Evolutionary conservation across 2,888 invertebrate genomes (phyloP).

Genomic region (Acholoe squamosa): DNA sequence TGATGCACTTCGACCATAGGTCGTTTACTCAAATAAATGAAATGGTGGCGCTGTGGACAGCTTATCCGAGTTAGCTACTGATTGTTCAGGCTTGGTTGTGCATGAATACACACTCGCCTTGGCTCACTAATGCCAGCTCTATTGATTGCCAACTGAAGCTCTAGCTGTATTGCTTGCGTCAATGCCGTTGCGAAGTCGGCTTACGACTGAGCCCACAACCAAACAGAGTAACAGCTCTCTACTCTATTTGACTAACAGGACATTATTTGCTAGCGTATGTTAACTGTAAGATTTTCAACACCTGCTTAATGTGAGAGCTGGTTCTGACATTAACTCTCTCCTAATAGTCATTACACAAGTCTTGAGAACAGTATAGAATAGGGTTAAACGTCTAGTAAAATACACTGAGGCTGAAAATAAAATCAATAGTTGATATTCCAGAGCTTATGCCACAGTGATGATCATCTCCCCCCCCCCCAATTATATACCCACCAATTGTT

Average conservation of each 20-base stretch:
- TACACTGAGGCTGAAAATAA: neutral
- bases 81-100: slow-evolving; percentile 5
- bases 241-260: slow-evolving; percentile 33
- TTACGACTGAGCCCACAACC: slow-evolving; percentile 15
- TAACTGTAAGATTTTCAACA: slow-evolving; percentile 9
- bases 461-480: too few species aligned
- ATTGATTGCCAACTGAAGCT: slow-evolving; percentile 48
- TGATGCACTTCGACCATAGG: neutral
- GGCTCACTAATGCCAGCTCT: slow-evolving; percentile 29
- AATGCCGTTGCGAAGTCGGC: slow-evolving; percentile 47
- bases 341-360: neutral
- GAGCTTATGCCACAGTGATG: too few species aligned
- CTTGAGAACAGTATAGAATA: neutral
- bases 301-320: neutral
- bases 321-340: neutral
- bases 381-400: neutral
- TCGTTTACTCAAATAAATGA: neutral
- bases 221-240: slow-evolving; percentile 30
- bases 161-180: slow-evolving; percentile 25
- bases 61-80: slow-evolving; percentile 41
- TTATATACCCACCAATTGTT: too few species aligned
- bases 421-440: neutral
- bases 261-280: neutral
- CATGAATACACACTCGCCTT: neutral
- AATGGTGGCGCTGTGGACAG: neutral